phyloP scores from a whole-genome alignment of 1,140 invertebrate genomes.

The Drosophila mojavensis region DNA sequence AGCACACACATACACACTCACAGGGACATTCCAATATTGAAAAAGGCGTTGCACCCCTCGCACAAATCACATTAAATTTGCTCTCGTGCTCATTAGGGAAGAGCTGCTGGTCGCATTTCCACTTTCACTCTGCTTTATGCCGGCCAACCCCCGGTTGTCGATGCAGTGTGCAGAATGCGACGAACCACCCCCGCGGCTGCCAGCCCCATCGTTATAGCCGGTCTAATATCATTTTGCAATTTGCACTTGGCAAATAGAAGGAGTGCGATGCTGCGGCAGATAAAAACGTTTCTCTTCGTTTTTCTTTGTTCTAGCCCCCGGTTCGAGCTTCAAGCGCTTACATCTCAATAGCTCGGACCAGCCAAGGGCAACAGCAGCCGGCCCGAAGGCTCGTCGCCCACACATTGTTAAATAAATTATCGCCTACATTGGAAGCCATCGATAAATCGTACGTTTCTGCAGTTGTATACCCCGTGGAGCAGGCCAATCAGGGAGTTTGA shows the following conservation, averaged over 20 bases:
- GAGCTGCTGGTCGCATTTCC: conserved; percentile 66
- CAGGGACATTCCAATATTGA: conserved; percentile 22
- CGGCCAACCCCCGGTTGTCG: conserved; percentile 42
- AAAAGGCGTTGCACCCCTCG: conserved; percentile 67
- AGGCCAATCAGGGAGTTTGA: neutral
- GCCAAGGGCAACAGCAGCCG: conserved; percentile 32
- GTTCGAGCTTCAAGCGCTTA: conserved; percentile 52
- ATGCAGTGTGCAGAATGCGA: conserved; percentile 36
- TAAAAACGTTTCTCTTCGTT: conserved; percentile 61
- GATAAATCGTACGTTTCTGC: conserved; percentile 52
- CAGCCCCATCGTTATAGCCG: conserved; percentile 14
- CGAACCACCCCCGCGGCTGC: conserved; percentile 35
- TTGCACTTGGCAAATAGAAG: conserved; percentile 82
- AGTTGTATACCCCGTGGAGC: conserved; percentile 28
- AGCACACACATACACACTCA: conserved; percentile 5
- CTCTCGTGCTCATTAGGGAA: conserved; percentile 73
- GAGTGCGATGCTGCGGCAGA: conserved; percentile 77
- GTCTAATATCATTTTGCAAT: conserved; percentile 82
- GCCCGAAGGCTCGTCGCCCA: conserved; percentile 57
- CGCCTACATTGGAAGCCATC: conserved; percentile 57
- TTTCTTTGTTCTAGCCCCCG: conserved; percentile 69
- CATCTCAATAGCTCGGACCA: conserved; percentile 67
- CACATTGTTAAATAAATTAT: conserved; percentile 82
- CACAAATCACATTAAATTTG: conserved; percentile 81
- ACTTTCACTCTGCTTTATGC: conserved; percentile 56